Conservation (phyloP, 2,113 vertebrate species). For the Ochotona princeps region DNA sequence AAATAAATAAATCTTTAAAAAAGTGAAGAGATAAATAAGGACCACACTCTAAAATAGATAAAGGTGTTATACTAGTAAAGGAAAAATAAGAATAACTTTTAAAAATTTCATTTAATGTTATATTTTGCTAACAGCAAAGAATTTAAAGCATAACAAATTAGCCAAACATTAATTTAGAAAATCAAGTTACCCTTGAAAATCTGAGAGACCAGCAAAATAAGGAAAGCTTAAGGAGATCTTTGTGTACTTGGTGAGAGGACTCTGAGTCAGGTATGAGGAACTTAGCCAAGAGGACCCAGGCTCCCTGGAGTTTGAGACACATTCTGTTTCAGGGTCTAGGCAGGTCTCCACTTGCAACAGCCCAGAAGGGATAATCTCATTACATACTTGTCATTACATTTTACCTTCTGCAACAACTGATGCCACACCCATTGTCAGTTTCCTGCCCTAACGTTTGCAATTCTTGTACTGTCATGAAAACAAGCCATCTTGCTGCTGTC, state of each 20-base stretch:
- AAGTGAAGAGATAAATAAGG: conserved; percentile 56
- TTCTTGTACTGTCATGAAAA: conserved; percentile 25
- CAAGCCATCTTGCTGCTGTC: not conserved
- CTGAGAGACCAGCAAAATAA: not conserved
- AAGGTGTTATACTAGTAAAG: not conserved
- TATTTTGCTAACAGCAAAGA: conserved; percentile 13
- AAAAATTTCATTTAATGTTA: not conserved
- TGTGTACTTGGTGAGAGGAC: not conserved
- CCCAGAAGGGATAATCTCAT: not conserved
- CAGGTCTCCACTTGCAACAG: conserved; percentile 34
- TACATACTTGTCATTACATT: not conserved
- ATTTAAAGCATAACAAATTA: not conserved
- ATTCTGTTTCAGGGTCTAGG: not conserved
- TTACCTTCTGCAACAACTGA: conserved; percentile 18
- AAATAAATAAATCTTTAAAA: no score
- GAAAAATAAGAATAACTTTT: not conserved
- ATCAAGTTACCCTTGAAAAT: conserved; percentile 37
- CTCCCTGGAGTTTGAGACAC: not conserved
- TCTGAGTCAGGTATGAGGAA: conserved; percentile 1
- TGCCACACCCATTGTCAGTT: conserved; percentile 52
- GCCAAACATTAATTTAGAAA: not conserved
- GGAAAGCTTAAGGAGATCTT: not conserved
- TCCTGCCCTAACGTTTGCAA: conserved; percentile 9
- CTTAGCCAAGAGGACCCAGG: not conserved
- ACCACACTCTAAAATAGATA: not conserved